Conservation (phyloP, 37 sponge, comb jelly and placozoan genomes). For the Ianthella basta region DNA sequence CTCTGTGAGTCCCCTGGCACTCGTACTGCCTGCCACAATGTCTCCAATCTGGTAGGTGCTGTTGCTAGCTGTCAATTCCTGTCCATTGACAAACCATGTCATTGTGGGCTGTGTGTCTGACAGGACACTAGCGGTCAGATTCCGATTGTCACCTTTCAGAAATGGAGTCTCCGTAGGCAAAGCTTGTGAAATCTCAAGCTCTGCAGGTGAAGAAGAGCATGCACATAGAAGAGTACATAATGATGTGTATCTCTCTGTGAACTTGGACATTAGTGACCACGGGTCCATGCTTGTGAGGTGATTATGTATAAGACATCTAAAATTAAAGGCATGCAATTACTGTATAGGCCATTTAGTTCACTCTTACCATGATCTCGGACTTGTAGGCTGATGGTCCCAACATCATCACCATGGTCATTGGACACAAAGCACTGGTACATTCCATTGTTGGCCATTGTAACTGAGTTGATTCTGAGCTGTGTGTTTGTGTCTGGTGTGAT, state of each 20-base stretch:
- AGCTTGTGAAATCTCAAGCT: background rate
- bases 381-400: conserved; percentile 23
- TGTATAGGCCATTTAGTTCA: background rate
- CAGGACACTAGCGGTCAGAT: conserved; percentile 10
- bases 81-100: conserved; percentile 10
- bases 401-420: conserved; percentile 5
- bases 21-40: background rate
- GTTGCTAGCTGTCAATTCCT: conserved; percentile 1
- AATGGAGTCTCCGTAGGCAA: conserved; percentile 11
- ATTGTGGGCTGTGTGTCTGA: conserved; percentile 36
- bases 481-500: background rate
- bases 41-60: background rate
- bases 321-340: background rate
- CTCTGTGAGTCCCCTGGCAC: background rate
- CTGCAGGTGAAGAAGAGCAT: background rate
- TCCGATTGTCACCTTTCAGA: conserved; percentile 20
- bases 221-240: background rate
- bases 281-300: background rate
- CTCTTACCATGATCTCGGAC: conserved; percentile 51
- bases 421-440: conserved; percentile 62
- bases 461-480: background rate
- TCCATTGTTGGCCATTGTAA: conserved; percentile 32
- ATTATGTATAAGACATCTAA: no score
- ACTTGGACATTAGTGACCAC: background rate
- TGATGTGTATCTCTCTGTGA: background rate